Evolutionary conservation across 2,797 vertebrate genomes (phyloP), one percentile per base, ranked within the genome.

Genomic region (Helarctos malayanus): DNA sequence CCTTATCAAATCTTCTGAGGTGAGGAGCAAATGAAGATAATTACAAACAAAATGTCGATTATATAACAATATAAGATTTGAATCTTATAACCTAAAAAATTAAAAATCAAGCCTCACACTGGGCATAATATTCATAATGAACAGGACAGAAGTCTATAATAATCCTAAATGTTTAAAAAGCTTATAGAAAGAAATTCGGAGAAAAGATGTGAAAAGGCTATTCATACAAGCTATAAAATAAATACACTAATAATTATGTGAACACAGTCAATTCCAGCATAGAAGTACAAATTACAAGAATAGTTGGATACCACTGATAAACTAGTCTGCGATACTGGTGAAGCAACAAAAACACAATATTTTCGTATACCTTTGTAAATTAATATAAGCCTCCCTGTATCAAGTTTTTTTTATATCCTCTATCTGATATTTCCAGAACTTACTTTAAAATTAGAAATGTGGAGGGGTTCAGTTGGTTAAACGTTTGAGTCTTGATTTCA

Each of bases 161-260:
- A 83, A 68, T 88, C 23, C 32, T 86, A 82, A 97, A 90, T 93
- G 81, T 90, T 89, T 86, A 71, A 94, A 82, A 49, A 85, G 75
- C 29, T 68, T 29, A 69, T 59, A 93, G 76, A 93, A 75, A 75
- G 73, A 49, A 47, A 47, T 25, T 56, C 16, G 49, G 52, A 21
- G 18, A 65, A 86, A 83, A 81, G 12, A 76, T 86, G 25, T 86
- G 35, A 59, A 95, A 93, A 95, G 13, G 21, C 32, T 80, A 6
- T 65, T 65, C 2, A n/a, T 49, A 61, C 2, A 85, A 61, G 29
- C 75, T 88, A 69, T 45, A 63, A 91, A 91, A 56, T 76, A 75
- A 71, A 25, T 65, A 94, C 82, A 65, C 59, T 88, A 61, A 54
- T 82, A 89, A 69, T 21, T 57, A 81, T 38, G 14, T 47, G 27